These are phyloP conservation scores for Sciurus carolinensis DNA, from an alignment of 2,797 vertebrate species.

Conservation along the genomic window DNA sequence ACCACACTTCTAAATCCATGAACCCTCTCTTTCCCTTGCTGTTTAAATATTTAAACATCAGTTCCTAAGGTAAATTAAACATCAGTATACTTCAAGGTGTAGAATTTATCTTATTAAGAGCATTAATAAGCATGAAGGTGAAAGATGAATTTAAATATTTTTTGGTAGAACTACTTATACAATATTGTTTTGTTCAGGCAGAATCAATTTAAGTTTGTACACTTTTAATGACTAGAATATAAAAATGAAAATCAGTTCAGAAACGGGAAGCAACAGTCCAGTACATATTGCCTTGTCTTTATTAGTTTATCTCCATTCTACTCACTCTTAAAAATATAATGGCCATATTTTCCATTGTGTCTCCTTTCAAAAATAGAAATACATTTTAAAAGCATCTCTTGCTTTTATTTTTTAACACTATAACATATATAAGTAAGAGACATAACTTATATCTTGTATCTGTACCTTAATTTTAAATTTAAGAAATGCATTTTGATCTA, in stretches of 20 bases:
- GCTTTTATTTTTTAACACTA: background rate
- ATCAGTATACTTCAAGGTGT: slow-evolving; percentile 47
- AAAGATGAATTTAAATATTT: slow-evolving; percentile 65
- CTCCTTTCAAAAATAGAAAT: background rate
- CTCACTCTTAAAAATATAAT: slow-evolving; percentile 39
- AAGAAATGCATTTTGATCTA: background rate
- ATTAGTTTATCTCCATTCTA: slow-evolving; percentile 56
- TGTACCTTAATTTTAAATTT: slow-evolving; percentile 39
- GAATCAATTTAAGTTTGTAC: slow-evolving; percentile 66
- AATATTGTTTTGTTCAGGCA: slow-evolving; percentile 53
- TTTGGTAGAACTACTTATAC: slow-evolving; percentile 24
- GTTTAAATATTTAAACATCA: slow-evolving; percentile 74
- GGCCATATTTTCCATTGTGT: background rate
- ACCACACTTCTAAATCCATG: slow-evolving; percentile 52
- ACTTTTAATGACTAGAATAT: slow-evolving; percentile 55
- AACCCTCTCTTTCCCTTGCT: background rate
- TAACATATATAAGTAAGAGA: background rate
- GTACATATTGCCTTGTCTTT: background rate
- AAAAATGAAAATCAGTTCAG: slow-evolving; percentile 62
- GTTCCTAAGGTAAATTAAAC: slow-evolving; percentile 66
- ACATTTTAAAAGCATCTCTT: background rate
- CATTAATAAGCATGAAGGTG: slow-evolving; percentile 45
- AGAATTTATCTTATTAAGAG: slow-evolving; percentile 62
- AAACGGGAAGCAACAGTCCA: slow-evolving; percentile 2
- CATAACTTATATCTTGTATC: background rate